Base-by-base conservation (phyloP, 2,797 vertebrate genomes). In the Merluccius polli region DNA sequence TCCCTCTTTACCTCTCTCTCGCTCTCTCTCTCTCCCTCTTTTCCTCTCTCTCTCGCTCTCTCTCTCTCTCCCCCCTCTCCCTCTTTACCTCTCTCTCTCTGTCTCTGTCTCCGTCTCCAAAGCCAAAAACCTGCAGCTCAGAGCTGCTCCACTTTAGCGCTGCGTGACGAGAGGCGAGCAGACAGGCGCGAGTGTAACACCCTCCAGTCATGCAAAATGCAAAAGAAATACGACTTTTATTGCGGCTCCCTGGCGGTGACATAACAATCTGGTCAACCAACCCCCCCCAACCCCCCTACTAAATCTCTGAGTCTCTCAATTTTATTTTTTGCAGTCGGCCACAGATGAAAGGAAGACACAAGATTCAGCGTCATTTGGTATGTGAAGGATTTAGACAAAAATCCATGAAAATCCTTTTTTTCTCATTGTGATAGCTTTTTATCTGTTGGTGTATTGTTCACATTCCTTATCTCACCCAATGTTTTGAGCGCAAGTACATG, bases 161-260 rank as follows among this genome's bases (percentile, higher is more conserved):
- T 84, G 91, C 93, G 81, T 98, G 96, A 98, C 88, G 94, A 96
- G 95, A 97, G 91, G 77, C 80, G 91, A 96, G 93, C 92, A 95
- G 97, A 98, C 97, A 98, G 93, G 95, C 95, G 93, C 95, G 89
- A 96, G 96, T 94, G 94, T 91, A 93, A 92, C 92, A 92, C 94
- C 96, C 94, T 77, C 87, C 91, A 92, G 95, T 95, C 96, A 95
- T 96, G 95, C 91, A 96, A 96, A 96, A 95, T 95, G 95, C 95
- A 96, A 93, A 92, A 94, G 94, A 93, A 92, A 93, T 94, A 94
- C 93, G 93, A 95, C 92, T 93, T 65, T 92, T 94, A 95, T 88
- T 92, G 89, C 89, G 90, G 89, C 87, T 89, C 87, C 84, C 89
- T 90, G 90, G 93, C 92, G 90, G 91, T 92, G 91, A 89, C 90